phyloP scores from a whole-genome alignment of 2,888 invertebrate genomes.

The Cosmia pyralina region DNA sequence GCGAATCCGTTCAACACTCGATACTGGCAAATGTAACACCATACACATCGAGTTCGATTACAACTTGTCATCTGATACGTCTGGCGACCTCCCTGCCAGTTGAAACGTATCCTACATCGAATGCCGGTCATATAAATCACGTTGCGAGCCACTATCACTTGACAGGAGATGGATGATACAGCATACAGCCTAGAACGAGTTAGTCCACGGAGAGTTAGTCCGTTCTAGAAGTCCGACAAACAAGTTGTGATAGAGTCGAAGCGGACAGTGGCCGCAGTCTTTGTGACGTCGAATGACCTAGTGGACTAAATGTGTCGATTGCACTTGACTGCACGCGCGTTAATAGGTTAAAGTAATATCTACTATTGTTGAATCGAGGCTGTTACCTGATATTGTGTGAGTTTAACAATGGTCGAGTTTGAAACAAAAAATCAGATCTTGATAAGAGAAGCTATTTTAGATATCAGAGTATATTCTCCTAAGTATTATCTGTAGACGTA shows the following conservation, averaged over 20 bases:
- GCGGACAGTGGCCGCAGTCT: conserved; percentile 63
- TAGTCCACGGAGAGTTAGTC: conserved; percentile 51
- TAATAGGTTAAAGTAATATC: conserved; percentile 54
- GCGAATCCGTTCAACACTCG: conserved; percentile 44
- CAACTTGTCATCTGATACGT: conserved; percentile 58
- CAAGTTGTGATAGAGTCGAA: conserved; percentile 63
- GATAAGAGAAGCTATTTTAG: conserved; percentile 16
- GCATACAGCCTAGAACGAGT: conserved; percentile 60
- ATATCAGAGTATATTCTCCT: conserved; percentile 17
- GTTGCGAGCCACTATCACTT: conserved; percentile 63
- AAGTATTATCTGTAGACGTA: neutral
- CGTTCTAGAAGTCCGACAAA: conserved; percentile 51
- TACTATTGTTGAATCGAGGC: conserved; percentile 29
- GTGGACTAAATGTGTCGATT: conserved; percentile 67
- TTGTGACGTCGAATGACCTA: conserved; percentile 71
- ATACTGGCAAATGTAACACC: conserved; percentile 59
- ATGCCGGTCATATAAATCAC: conserved; percentile 69
- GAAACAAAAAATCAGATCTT: conserved; percentile 27
- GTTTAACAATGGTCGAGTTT: conserved; percentile 30
- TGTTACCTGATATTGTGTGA: conserved; percentile 36
- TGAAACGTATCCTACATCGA: conserved; percentile 64
- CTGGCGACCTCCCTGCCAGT: conserved; percentile 51
- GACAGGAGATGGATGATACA: conserved; percentile 70
- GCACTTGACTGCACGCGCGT: conserved; percentile 63
- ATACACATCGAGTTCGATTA: conserved; percentile 56